A percentile compares a stretch with the other conserved stretches of the same genome.
Evolutionary conservation across 2,888 invertebrate genomes (phyloP).

Genomic region (Argynnis bischoffii): DNA sequence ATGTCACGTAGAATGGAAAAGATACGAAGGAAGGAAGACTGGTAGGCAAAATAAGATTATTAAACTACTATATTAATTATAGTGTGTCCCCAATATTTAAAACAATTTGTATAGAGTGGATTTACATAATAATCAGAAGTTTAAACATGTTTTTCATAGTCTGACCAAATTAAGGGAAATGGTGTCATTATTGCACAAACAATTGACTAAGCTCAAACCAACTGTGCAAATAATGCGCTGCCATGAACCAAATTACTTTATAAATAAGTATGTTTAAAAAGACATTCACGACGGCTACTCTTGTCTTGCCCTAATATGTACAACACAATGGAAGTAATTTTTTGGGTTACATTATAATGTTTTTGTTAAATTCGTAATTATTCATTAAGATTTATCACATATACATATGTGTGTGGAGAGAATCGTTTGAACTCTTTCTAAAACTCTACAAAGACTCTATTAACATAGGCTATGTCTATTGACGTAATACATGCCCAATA

Average conservation of each 20-base stretch:
- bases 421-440: no score
- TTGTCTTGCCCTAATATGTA: slow-evolving; percentile 20
- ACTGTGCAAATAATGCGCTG: slow-evolving; percentile 66
- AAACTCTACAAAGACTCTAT: no score
- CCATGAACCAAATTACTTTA: slow-evolving; percentile 71
- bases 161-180: slow-evolving; percentile 64
- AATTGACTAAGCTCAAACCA: slow-evolving; percentile 59
- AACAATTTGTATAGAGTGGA: background rate
- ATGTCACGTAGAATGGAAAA: no score
- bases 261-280: slow-evolving; percentile 58
- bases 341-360: background rate
- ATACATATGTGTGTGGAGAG: no score
- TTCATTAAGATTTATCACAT: no score
- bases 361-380: background rate
- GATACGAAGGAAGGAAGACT: no score
- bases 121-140: slow-evolving; percentile 23
- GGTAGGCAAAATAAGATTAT: no score
- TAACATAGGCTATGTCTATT: no score
- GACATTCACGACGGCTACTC: slow-evolving; percentile 36
- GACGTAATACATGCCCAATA: no score
- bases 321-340: background rate
- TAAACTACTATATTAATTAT: no score
- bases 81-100: background rate
- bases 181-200: slow-evolving; percentile 63
- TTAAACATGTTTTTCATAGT: slow-evolving; percentile 40